Evolutionary conservation across 2,888 invertebrate genomes (phyloP).

Genomic region (Ellobium chinense): DNA sequence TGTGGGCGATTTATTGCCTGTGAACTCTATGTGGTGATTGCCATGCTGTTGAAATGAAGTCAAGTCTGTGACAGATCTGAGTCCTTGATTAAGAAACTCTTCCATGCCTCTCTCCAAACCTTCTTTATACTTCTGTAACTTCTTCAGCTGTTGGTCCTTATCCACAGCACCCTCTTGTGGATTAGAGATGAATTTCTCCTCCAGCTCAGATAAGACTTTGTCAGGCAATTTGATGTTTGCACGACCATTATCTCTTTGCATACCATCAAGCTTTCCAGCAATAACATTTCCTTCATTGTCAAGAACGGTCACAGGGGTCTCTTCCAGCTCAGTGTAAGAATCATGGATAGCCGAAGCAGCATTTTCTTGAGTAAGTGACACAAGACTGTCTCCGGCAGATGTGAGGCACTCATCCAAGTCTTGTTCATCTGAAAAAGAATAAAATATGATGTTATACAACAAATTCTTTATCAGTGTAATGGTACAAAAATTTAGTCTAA

Average conservation of each 20-base stretch:
- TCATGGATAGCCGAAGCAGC: no score
- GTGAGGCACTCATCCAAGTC: conserved; percentile 11
- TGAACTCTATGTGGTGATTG: no score
- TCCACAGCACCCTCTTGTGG: background rate
- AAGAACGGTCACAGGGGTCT: conserved; percentile 14
- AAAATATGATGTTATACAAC: background rate
- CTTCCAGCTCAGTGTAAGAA: background rate
- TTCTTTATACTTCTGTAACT: conserved; percentile 27
- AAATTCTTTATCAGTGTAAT: no score
- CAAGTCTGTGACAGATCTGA: background rate
- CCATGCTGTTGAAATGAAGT: no score
- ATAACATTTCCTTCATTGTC: conserved; percentile 25
- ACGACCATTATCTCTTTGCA: background rate
- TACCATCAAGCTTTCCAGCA: background rate
- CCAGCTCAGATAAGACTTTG: conserved; percentile 2
- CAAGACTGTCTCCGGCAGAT: background rate
- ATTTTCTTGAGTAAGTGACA: background rate
- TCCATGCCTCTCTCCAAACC: conserved; percentile 30
- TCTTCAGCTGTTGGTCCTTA: background rate
- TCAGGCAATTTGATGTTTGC: conserved; percentile 14
- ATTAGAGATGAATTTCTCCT: background rate
- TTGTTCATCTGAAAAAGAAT: conserved; percentile 6
- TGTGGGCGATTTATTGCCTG: background rate
- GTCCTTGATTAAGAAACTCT: conserved; percentile 29
- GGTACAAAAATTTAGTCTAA: no score